These are phyloP conservation scores for Perdix hodgsoniae DNA, from an alignment of 2,797 vertebrate genomes.

Conservation along the genomic window DNA sequence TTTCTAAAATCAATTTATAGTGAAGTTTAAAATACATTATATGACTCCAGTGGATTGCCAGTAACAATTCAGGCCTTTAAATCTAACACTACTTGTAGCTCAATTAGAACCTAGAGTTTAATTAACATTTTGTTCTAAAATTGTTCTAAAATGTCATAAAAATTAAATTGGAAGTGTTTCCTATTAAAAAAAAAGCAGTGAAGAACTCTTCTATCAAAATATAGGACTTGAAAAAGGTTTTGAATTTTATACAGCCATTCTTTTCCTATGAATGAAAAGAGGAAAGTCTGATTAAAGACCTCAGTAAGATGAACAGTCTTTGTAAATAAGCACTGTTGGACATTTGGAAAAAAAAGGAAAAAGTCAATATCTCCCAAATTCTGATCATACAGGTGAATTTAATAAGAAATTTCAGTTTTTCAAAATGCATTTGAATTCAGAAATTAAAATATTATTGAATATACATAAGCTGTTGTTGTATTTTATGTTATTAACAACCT, in stretches of 20 bases:
- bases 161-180: background rate
- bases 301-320: background rate
- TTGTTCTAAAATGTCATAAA: background rate
- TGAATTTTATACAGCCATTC: background rate
- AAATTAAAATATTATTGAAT: background rate
- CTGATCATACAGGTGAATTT: background rate
- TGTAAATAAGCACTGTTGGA: background rate
- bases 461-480: background rate
- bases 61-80: background rate
- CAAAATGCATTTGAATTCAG: background rate
- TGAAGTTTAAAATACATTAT: background rate
- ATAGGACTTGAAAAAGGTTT: background rate
- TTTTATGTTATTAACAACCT: background rate
- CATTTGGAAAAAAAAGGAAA: background rate
- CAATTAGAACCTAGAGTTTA: background rate
- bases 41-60: background rate
- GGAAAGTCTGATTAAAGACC: background rate
- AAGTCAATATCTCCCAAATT: background rate
- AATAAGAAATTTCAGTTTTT: background rate
- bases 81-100: background rate
- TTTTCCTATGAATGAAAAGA: background rate
- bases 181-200: background rate
- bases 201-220: background rate
- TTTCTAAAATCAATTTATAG: background rate
- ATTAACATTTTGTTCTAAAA: background rate